phyloP scores from a whole-genome alignment of 2,113 vertebrate genomes.

The Sebastes fasciatus region DNA sequence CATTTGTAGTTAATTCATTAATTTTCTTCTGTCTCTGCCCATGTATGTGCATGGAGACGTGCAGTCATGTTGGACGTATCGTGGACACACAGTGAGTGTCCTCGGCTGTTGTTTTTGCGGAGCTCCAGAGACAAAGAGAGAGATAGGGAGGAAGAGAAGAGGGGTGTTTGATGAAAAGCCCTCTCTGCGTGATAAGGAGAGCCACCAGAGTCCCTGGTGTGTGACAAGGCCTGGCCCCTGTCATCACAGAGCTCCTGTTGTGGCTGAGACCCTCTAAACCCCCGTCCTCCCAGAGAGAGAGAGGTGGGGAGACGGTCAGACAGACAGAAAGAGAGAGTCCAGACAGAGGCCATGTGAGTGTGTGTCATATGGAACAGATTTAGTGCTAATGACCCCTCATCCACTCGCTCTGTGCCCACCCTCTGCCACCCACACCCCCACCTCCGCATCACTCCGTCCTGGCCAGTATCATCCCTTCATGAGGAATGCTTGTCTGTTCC shows the following conservation, averaged over 20 bases:
- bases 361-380: constrained; percentile 97
- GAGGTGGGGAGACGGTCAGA: constrained; percentile 44
- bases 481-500: constrained; percentile 85
- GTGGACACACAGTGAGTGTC: constrained; percentile 4
- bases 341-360: constrained; percentile 90
- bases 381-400: constrained; percentile 84
- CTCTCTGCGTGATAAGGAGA: constrained; percentile 68
- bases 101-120: constrained; percentile 32
- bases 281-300: constrained; percentile 50
- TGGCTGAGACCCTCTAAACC: constrained; percentile 68
- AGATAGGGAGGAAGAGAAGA: constrained; percentile 31
- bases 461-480: constrained; percentile 81
- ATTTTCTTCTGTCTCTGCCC: neutral
- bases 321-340: constrained; percentile 68
- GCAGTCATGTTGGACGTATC: neutral
- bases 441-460: constrained; percentile 36
- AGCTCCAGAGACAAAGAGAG: constrained; percentile 24
- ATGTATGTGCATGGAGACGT: neutral
- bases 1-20: neutral
- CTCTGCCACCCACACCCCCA: constrained; percentile 62
- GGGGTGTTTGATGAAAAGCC: constrained; percentile 61
- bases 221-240: constrained; percentile 82
- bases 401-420: constrained; percentile 61
- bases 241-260: constrained; percentile 82
- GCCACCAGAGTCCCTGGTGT: constrained; percentile 74